A percentile compares a stretch with the other conserved stretches of the same genome.
These are phyloP conservation scores for Tangara arthus DNA, from an alignment of 2,797 vertebrate genomes.

Conservation along the genomic window DNA sequence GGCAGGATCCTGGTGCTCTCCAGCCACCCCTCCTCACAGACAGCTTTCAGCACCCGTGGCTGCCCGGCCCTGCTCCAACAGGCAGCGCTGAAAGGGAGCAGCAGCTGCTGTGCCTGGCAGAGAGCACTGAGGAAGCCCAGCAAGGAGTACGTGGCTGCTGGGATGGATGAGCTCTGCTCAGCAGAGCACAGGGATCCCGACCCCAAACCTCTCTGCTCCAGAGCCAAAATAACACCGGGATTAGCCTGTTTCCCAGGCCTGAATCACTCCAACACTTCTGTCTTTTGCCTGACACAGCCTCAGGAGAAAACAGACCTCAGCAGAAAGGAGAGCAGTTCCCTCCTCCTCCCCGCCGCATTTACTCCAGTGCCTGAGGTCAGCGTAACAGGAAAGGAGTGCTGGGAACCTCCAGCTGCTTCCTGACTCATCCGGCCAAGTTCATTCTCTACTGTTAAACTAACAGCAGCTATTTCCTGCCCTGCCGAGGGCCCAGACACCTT, in stretches of 20 bases:
- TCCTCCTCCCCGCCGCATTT: not conserved
- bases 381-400: not conserved
- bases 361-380: not conserved
- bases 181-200: not conserved
- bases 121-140: not conserved
- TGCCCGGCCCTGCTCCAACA: fast-evolving
- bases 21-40: not conserved
- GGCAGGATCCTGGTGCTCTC: not conserved
- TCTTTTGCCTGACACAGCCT: not conserved
- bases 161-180: not conserved
- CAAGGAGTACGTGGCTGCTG: not conserved
- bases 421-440: not conserved
- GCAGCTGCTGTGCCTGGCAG: not conserved
- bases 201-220: not conserved
- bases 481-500: not conserved
- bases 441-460: not conserved
- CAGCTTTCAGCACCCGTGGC: not conserved
- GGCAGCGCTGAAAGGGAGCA: not conserved
- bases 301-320: not conserved
- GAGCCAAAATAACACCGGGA: not conserved
- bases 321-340: not conserved
- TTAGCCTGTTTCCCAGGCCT: not conserved
- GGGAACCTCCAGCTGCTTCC: conserved; percentile 54
- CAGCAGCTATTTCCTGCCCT: not conserved
- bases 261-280: not conserved